phyloP scores from a whole-genome alignment of 2,888 invertebrate genomes.

The Synergus itoensis region DNA sequence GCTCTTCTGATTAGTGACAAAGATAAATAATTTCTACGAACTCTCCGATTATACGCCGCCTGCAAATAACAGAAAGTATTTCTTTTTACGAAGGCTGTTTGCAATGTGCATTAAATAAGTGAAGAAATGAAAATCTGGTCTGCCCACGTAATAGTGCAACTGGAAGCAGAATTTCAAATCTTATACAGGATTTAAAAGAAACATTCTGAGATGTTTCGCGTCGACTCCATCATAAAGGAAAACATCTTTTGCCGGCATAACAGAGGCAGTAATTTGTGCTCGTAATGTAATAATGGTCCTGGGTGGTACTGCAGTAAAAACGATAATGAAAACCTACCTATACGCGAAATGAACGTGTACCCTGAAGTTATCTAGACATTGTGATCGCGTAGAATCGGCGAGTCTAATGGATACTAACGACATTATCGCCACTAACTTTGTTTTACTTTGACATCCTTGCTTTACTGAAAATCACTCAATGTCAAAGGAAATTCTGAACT shows the following conservation, averaged over 20 bases:
- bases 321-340: conserved; percentile 42
- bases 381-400: background rate
- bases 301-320: conserved; percentile 49
- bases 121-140: background rate
- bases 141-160: background rate
- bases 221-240: background rate
- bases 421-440: background rate
- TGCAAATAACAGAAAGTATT: background rate
- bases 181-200: background rate
- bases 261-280: conserved; percentile 48
- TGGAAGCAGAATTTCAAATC: background rate
- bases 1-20: background rate
- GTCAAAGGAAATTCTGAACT: too few species aligned
- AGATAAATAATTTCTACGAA: background rate
- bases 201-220: background rate
- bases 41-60: background rate
- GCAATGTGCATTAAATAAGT: too few species aligned
- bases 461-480: background rate
- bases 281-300: conserved; percentile 49
- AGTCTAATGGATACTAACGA: background rate
- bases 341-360: background rate
- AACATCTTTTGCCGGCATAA: conserved; percentile 33
- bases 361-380: background rate
- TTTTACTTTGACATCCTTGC: background rate
- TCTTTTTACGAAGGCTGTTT: too few species aligned